Base-by-base conservation (phyloP, 2,888 invertebrate genomes). In the Cactoblastis cactorum region DNA sequence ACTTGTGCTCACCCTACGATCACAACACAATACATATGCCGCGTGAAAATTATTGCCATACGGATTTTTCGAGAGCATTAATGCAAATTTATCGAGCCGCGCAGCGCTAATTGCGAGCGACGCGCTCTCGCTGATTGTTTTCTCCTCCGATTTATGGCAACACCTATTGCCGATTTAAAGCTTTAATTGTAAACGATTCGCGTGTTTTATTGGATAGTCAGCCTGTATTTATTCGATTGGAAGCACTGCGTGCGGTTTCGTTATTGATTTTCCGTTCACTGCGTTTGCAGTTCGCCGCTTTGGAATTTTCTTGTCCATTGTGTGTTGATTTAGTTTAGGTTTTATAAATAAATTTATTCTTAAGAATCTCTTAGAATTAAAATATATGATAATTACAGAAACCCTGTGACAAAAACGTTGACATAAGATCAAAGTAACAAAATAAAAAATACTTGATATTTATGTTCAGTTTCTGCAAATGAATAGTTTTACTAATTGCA, bases 111-210 rank as follows among this genome's bases (percentile, higher is more conserved):
- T 89, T 84, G 89, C 86, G 74, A 81, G 65, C 87, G 83, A 85
- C 85, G 85, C 82, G 83, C 70, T 74, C 78, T 63, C 85, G 88
- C 83, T 89, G 89, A 89, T 89, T 89, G 89, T 89, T 89, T 88
- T 83, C 87, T 80, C 80, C 69, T 76, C 77, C 83, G 74, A 89
- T 89, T 89, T 89, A 89, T 89, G 83, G 87, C 89, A 88, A 88
- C 89, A 88, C 89, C 89, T 88, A 88, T 88, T 86, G 88, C 88
- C 88, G 88, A 88, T 89, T 88, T 88, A 88, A 89, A 83, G 88
- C 83, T 83, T 88, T 88, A 89, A 89, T 89, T 88, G 88, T 87
- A 85, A 88, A 85, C 88, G 86, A 86, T 88, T 84, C 84, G 74
- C 80, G 83, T 89, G 88, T 84, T 89, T 89, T 89, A 89, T 89